phyloP scores from a whole-genome alignment of 2,888 invertebrate species.

The Phorcus lineatus region DNA sequence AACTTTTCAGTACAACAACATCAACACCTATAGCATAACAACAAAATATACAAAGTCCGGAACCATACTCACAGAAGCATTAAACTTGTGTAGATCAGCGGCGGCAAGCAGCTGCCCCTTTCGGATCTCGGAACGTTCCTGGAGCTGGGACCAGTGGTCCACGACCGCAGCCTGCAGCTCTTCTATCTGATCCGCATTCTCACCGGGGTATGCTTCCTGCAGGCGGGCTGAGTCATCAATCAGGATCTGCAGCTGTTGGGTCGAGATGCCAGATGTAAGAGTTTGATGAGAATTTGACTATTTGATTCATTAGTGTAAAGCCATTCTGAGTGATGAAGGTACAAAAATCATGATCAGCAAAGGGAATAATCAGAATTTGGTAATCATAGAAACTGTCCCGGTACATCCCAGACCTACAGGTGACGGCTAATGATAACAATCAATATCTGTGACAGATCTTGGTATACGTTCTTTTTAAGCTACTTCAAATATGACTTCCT shows the following conservation, averaged over 20 bases:
- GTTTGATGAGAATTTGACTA: not conserved
- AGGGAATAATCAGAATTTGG: too few species aligned
- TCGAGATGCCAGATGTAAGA: not conserved
- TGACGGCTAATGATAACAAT: too few species aligned
- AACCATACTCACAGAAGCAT: slow-evolving; percentile 81
- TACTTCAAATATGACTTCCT: too few species aligned
- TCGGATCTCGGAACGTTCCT: slow-evolving; percentile 87
- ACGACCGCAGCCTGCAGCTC: slow-evolving; percentile 90
- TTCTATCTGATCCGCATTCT: slow-evolving; percentile 91
- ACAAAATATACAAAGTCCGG: too few species aligned
- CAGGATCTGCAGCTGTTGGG: slow-evolving; percentile 81
- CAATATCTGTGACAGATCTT: too few species aligned
- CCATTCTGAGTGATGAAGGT: not conserved
- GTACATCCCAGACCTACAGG: too few species aligned
- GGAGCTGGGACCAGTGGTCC: slow-evolving; percentile 89
- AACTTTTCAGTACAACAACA: too few species aligned
- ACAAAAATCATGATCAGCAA: too few species aligned
- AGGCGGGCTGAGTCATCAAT: slow-evolving; percentile 94
- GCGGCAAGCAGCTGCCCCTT: slow-evolving; percentile 89
- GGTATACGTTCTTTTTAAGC: too few species aligned
- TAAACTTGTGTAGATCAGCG: slow-evolving; percentile 91
- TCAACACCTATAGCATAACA: too few species aligned
- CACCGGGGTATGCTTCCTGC: slow-evolving; percentile 89
- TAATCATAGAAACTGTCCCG: too few species aligned
- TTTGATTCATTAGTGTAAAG: not conserved